phyloP scores from a whole-genome alignment of 2,797 vertebrate species.

The Triplophysa bombifrons region DNA sequence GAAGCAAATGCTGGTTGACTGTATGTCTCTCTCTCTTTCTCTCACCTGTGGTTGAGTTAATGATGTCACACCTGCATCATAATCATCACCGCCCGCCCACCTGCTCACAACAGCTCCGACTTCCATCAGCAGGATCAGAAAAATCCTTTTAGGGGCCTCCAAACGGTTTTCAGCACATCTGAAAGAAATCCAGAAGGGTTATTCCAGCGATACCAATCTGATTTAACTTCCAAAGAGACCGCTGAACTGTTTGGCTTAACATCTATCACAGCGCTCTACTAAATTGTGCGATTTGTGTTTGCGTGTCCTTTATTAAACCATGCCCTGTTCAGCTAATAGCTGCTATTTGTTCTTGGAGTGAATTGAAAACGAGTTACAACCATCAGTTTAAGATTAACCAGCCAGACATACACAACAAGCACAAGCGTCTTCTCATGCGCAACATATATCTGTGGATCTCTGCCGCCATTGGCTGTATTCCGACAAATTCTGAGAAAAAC shows the following conservation, averaged over 20 bases:
- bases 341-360: conserved; percentile 4
- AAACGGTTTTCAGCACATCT: not conserved
- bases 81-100: not conserved
- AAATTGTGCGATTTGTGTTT: conserved; percentile 29
- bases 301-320: conserved; percentile 27
- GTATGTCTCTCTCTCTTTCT: not conserved
- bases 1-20: no score
- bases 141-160: conserved; percentile 6
- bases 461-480: conserved; percentile 20
- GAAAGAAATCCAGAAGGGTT: conserved; percentile 15
- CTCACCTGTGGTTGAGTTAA: not conserved
- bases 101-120: not conserved
- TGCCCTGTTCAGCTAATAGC: conserved; percentile 31
- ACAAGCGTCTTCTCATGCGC: conserved; percentile 12
- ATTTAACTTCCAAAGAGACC: conserved; percentile 6
- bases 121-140: not conserved
- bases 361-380: not conserved
- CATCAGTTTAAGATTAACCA: not conserved
- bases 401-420: not conserved
- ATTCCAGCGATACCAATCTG: conserved; percentile 29
- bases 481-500: conserved; percentile 7
- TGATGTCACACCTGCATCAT: not conserved
- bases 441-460: conserved; percentile 26
- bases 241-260: conserved; percentile 15
- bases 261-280: conserved; percentile 3